Base-by-base conservation (phyloP, 2,888 invertebrate genomes). In the Scaptomyza polygonia region DNA sequence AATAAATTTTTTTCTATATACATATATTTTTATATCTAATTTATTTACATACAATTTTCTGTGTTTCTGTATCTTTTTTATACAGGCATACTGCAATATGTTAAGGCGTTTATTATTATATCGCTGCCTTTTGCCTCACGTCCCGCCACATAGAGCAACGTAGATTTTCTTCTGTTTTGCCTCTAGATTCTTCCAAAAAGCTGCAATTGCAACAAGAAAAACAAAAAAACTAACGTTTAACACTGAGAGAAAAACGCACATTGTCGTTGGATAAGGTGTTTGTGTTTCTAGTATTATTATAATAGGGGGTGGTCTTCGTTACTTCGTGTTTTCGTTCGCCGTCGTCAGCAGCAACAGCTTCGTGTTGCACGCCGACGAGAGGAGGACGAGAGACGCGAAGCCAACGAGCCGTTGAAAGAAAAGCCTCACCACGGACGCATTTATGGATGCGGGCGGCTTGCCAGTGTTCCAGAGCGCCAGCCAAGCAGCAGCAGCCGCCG, bases 401-500 rank as follows among this genome's bases (percentile, higher is more conserved):
- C 68, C 68, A 83, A 81, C 79, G 77, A 82, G 77, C 71, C 79
- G 83, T 82, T 83, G 75, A 64, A 62, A 14, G 21, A 79, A 77
- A 77, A 77, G 87, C 83, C 79, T 78, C 77, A 80, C 82, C 82
- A 89, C 81, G 75, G 87, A 89, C 78, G 89, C 90, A 91, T 91
- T 91, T 92, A 92, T 92, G 92, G 92, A 92, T 92, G 92, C 92
- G 88, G 92, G 92, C 88, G 91, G 92, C 88, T 88, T 92, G 88
- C 92, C 92, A 89, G 92, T 92, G 79, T 92, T 91, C 88, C 91
- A 92, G 90, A 92, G 91, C 91, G 92, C 92, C 92, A 92, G 89
- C 88, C 92, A 91, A 91, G 91, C 91, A 90, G 91, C 92, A 87
- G 84, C 82, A 65, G 84, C 86, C 79, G 86, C 84, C 77, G 88